Conservation (phyloP, 2,888 invertebrate genomes). For the Cataglyphis livida region DNA sequence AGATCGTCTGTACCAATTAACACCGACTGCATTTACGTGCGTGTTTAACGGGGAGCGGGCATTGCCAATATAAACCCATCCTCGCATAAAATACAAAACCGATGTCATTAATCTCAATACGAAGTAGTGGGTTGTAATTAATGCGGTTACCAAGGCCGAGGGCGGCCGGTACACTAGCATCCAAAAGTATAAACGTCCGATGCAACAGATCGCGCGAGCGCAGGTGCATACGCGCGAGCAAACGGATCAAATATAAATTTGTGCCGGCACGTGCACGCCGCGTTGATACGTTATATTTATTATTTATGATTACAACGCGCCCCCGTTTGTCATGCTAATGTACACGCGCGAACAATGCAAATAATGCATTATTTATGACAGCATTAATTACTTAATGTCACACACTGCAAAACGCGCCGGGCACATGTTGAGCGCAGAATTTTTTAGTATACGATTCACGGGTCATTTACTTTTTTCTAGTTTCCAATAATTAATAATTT, state of each 20-base stretch:
- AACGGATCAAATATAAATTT: slow-evolving; percentile 48
- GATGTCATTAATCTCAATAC: slow-evolving; percentile 77
- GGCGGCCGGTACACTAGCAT: slow-evolving; percentile 54
- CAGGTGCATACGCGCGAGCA: slow-evolving; percentile 22
- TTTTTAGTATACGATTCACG: background rate
- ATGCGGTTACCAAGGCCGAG: slow-evolving; percentile 67
- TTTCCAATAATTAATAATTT: background rate
- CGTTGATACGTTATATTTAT: slow-evolving; percentile 21
- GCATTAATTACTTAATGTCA: slow-evolving; percentile 36
- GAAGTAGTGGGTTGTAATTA: slow-evolving; percentile 69
- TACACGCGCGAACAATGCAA: slow-evolving; percentile 6
- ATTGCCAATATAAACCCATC: slow-evolving; percentile 71
- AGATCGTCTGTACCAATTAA: slow-evolving; percentile 74
- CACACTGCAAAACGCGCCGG: background rate
- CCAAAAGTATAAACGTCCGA: slow-evolving; percentile 45
- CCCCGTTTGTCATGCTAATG: slow-evolving; percentile 27
- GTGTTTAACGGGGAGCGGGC: slow-evolving; percentile 50
- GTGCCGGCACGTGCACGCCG: background rate
- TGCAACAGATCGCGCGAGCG: slow-evolving; percentile 39
- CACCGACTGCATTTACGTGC: slow-evolving; percentile 62
- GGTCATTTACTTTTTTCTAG: background rate
- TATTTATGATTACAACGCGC: slow-evolving; percentile 21
- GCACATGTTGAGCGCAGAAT: background rate
- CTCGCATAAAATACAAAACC: slow-evolving; percentile 69
- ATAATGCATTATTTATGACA: slow-evolving; percentile 34